These are phyloP conservation scores for Acipenser ruthenus DNA, from an alignment of 2,797 vertebrate genomes.

Conservation along the genomic window DNA sequence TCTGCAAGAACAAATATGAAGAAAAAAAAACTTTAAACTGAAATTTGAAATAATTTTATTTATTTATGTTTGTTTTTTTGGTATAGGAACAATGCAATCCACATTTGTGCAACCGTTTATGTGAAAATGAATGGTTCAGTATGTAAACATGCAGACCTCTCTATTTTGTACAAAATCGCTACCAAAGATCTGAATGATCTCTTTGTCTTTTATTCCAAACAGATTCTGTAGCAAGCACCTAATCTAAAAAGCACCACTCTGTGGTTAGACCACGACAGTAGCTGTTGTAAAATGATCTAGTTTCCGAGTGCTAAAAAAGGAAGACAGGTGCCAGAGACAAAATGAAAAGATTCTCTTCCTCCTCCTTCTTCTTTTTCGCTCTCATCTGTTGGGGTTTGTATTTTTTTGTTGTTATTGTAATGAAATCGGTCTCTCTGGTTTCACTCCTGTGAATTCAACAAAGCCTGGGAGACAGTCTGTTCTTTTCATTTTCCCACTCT, in stretches of 20 bases:
- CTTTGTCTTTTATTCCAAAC: not conserved
- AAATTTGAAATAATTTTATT: too few species aligned
- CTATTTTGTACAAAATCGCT: not conserved
- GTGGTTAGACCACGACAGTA: not conserved
- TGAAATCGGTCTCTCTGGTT: not conserved
- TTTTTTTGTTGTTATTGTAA: constrained; percentile 3
- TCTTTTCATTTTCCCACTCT: not conserved
- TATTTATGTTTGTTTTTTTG: too few species aligned
- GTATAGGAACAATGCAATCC: not conserved
- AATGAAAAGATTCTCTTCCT: not conserved
- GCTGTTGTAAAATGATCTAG: not conserved
- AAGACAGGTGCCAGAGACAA: not conserved
- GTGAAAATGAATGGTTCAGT: not conserved
- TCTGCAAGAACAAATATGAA: too few species aligned
- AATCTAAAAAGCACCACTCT: not conserved
- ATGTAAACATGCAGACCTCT: not conserved
- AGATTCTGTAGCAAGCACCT: not conserved
- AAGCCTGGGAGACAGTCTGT: not conserved
- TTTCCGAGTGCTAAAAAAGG: not conserved
- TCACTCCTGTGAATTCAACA: not conserved
- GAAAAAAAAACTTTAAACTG: too few species aligned
- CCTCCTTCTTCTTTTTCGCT: not conserved
- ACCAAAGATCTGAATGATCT: not conserved
- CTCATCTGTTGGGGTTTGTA: not conserved
- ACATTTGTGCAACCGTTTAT: not conserved